A percentile compares a stretch with the other conserved stretches of the same genome.
These are phyloP conservation scores for Pedicia rivosa DNA, from an alignment of 2,888 invertebrate genomes.

Conservation along the genomic window DNA sequence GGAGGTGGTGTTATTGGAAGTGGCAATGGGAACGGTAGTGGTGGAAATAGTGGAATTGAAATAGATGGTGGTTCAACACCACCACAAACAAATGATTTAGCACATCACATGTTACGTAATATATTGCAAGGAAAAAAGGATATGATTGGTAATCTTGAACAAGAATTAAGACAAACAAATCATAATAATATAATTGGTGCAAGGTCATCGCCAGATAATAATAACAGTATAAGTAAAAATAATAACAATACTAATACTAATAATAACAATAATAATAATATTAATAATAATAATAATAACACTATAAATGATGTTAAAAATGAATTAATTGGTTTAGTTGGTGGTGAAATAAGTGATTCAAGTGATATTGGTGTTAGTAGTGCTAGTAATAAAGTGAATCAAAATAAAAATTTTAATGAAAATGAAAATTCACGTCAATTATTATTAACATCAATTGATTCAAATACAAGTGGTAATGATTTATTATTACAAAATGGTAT, in stretches of 20 bases:
- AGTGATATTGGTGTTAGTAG: slow-evolving; percentile 9
- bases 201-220: slow-evolving; percentile 26
- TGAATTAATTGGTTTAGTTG: slow-evolving; percentile 36
- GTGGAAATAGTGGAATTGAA: slow-evolving; percentile 7
- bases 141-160: slow-evolving; percentile 55
- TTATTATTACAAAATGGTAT: slow-evolving; percentile 15
- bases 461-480: slow-evolving; percentile 28
- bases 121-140: slow-evolving; percentile 82
- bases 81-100: slow-evolving; percentile 35
- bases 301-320: slow-evolving; percentile 13
- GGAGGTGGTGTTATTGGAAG: background rate
- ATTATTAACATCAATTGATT: slow-evolving; percentile 19
- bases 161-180: slow-evolving; percentile 41
- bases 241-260: slow-evolving; percentile 18
- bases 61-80: slow-evolving; percentile 7
- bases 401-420: slow-evolving; percentile 21
- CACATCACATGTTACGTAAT: slow-evolving; percentile 78
- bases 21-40: slow-evolving; percentile 1
- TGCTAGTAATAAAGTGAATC: slow-evolving; percentile 4
- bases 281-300: slow-evolving; percentile 34
- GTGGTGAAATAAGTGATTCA: slow-evolving; percentile 10
- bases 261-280: slow-evolving; percentile 41
- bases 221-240: slow-evolving; percentile 25
- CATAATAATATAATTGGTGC: slow-evolving; percentile 19
- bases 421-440: slow-evolving; percentile 15